Conservation (phyloP, 2,113 vertebrate species). For the Oncorhynchus masou region DNA sequence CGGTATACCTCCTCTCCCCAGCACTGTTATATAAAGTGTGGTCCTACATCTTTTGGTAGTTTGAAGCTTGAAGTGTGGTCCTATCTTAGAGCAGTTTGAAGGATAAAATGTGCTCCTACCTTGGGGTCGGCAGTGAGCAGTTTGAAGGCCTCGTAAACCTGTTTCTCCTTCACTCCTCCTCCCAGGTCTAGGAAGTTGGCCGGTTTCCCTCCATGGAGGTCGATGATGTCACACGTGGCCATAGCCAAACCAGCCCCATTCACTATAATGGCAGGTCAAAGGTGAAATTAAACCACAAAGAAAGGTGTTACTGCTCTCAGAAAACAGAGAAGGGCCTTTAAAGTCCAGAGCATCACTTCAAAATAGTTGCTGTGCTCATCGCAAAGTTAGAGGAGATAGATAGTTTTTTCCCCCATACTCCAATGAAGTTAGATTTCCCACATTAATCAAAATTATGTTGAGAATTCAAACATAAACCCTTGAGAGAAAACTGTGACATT, state of each 20-base stretch:
- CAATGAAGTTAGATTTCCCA: conserved; percentile 12
- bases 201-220: conserved; percentile 92
- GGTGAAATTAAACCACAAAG: conserved; percentile 1
- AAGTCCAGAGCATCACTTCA: neutral
- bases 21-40: no score
- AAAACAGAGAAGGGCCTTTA: neutral
- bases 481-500: conserved; percentile 10
- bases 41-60: no score
- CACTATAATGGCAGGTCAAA: conserved; percentile 68
- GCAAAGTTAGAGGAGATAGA: conserved; percentile 1
- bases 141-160: conserved; percentile 97
- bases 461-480: conserved; percentile 19
- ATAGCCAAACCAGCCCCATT: conserved; percentile 97
- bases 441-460: neutral
- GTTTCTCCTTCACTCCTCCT: conserved; percentile 94
- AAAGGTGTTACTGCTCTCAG: neutral
- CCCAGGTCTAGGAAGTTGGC: conserved; percentile 98
- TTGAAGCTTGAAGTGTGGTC: no score
- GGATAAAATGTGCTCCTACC: conserved; percentile 64
- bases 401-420: neutral
- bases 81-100: no score
- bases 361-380: neutral
- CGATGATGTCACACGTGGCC: conserved; percentile 98
- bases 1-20: no score
- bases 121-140: conserved; percentile 93